phyloP scores from a whole-genome alignment of 2,113 vertebrate genomes.

The Meles meles region DNA sequence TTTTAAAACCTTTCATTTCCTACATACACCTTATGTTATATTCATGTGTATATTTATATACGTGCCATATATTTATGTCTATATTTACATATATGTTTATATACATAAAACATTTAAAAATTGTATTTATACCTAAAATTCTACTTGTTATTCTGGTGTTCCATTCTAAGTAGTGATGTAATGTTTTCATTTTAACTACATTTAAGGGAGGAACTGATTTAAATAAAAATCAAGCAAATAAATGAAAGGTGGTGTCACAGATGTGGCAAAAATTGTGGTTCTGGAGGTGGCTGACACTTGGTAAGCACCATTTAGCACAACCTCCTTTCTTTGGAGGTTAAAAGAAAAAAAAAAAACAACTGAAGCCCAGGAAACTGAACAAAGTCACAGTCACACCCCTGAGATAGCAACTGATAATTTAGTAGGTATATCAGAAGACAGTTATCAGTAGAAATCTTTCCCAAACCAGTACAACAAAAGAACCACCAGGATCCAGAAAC shows the following conservation, averaged over 20 bases:
- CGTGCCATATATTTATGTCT: background rate
- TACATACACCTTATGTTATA: background rate
- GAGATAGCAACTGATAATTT: background rate
- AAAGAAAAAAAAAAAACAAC: background rate
- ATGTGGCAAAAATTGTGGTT: background rate
- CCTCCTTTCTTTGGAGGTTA: background rate
- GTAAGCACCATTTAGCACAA: background rate
- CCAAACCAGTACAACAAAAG: background rate
- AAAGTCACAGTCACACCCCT: background rate
- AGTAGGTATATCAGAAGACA: background rate
- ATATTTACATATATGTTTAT: background rate
- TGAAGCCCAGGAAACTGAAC: background rate
- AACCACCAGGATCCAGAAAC: background rate
- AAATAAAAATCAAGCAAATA: background rate
- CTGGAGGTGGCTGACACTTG: background rate
- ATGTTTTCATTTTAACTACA: background rate
- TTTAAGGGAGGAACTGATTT: background rate
- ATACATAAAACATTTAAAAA: background rate
- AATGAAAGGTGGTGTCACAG: background rate
- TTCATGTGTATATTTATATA: background rate
- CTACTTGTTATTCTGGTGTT: background rate
- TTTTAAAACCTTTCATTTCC: background rate
- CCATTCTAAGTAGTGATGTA: background rate
- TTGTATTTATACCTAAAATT: background rate
- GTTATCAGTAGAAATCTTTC: background rate